These are phyloP conservation scores for Octomys mimax DNA, from an alignment of 2,797 vertebrate species.

Conservation along the genomic window DNA sequence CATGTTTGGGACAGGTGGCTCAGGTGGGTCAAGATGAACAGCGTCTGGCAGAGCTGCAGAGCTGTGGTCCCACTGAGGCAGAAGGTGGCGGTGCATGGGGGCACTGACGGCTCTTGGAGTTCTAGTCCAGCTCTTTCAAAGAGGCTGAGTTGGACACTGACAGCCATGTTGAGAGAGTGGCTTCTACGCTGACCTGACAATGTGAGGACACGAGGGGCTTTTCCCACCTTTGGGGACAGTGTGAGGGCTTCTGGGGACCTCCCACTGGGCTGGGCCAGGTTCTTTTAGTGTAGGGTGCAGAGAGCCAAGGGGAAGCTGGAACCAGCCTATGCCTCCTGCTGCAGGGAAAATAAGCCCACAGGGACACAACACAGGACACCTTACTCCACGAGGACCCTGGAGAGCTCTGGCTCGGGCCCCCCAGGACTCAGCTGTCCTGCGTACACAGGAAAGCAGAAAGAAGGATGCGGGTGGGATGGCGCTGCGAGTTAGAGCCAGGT, in stretches of 20 bases:
- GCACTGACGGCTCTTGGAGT: not conserved
- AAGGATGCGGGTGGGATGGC: not conserved
- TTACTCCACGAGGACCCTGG: not conserved
- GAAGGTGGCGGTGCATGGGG: not conserved
- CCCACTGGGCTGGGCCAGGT: no score
- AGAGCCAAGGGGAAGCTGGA: not conserved
- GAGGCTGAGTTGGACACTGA: not conserved
- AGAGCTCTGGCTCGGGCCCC: not conserved
- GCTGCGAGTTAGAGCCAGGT: not conserved
- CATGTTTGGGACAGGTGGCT: not conserved
- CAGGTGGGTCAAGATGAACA: not conserved
- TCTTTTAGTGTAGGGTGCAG: not conserved
- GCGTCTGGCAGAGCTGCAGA: not conserved
- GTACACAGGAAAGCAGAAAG: not conserved
- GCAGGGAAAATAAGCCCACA: not conserved
- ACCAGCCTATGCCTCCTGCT: not conserved
- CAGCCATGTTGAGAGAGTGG: not conserved
- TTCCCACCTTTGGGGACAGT: not conserved
- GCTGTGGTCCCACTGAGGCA: not conserved
- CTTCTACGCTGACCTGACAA: not conserved
- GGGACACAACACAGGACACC: not conserved
- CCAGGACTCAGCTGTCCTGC: not conserved
- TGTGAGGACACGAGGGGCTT: rapidly evolving
- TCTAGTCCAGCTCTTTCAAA: not conserved
- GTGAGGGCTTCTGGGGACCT: not conserved